A percentile compares a stretch with the other conserved stretches of the same genome.
phyloP scores from a whole-genome alignment of 2,113 vertebrate species.

The Trachemys scripta region DNA sequence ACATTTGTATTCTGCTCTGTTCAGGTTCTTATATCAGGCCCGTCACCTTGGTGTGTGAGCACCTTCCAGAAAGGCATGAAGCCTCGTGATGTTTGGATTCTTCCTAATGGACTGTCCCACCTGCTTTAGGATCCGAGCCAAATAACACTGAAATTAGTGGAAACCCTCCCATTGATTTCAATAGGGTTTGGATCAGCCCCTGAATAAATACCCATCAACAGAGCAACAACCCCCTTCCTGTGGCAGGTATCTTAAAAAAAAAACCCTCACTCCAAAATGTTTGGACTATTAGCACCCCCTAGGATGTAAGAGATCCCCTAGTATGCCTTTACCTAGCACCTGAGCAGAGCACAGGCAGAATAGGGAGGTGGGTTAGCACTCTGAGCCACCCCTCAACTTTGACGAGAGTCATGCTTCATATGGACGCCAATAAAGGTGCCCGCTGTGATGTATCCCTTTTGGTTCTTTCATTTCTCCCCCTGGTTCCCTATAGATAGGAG shows the following conservation, averaged over 20 bases:
- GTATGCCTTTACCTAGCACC: not conserved
- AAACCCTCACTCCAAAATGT: not conserved
- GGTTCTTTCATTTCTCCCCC: not conserved
- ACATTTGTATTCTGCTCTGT: not conserved
- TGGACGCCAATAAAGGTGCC: not conserved
- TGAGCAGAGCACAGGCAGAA: not conserved
- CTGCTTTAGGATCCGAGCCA: not conserved
- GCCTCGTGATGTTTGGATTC: not conserved
- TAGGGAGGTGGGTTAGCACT: not conserved
- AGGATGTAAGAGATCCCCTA: not conserved
- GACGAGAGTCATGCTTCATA: not conserved
- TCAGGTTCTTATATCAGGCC: not conserved
- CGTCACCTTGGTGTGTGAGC: not conserved
- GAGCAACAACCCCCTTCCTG: not conserved
- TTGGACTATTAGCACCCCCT: not conserved
- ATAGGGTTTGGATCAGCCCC: not conserved
- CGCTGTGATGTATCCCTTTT: not conserved
- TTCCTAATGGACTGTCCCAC: not conserved
- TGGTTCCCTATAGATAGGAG: not conserved
- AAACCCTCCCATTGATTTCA: not conserved
- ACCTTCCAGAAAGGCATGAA: not conserved
- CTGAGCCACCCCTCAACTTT: not conserved
- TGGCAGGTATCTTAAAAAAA: not conserved
- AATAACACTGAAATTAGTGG: not conserved
- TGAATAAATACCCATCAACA: not conserved